Conservation (phyloP, 2,888 invertebrate genomes). For the Ceramica pisi region DNA sequence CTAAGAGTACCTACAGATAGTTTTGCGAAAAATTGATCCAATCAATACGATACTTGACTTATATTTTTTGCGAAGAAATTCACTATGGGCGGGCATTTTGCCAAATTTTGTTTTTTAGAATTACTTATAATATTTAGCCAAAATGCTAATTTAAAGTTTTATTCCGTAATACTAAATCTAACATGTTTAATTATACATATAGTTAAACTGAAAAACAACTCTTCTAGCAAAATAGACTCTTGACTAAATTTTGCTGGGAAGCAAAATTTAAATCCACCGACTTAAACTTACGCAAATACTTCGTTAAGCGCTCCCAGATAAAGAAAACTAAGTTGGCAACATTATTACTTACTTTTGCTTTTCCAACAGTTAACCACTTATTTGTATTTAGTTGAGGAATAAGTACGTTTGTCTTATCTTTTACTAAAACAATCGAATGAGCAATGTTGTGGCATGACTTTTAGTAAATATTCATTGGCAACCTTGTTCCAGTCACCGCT, state of each 20-base stretch:
- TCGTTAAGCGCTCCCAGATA: constrained; percentile 14
- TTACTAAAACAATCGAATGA: too few relatives aligned
- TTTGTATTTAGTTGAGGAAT: background rate
- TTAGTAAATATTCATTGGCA: too few relatives aligned
- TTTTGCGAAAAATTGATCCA: background rate
- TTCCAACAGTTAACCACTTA: background rate
- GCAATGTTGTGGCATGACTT: too few relatives aligned
- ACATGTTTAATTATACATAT: background rate
- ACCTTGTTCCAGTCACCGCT: too few relatives aligned
- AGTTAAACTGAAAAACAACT: background rate
- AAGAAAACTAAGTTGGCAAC: constrained; percentile 10
- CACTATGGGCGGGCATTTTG: too few relatives aligned
- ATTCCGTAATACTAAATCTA: background rate
- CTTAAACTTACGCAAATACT: constrained; percentile 17
- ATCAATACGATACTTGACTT: background rate
- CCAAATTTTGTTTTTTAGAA: too few relatives aligned
- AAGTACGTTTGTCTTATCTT: too few relatives aligned
- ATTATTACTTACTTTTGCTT: constrained; percentile 5
- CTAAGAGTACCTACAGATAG: background rate
- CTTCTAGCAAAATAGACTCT: background rate
- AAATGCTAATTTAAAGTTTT: background rate
- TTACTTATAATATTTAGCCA: too few relatives aligned
- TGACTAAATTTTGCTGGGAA: background rate
- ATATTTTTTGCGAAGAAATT: too few relatives aligned
- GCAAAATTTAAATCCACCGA: constrained; percentile 10